phyloP scores from a whole-genome alignment of 2,888 invertebrate species.

The Meganola albula region DNA sequence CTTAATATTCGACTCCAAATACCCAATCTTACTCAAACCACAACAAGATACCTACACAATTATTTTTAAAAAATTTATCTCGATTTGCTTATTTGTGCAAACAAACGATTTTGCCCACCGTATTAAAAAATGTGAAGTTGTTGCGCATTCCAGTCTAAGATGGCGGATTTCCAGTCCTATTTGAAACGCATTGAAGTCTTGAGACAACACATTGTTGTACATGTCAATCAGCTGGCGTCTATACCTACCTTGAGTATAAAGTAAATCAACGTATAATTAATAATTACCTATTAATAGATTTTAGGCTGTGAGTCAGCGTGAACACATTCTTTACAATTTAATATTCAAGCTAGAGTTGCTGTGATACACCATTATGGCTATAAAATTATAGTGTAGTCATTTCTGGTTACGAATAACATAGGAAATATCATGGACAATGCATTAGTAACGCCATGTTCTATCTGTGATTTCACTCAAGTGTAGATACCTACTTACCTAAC shows the following conservation, averaged over 20 bases:
- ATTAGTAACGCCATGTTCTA: constrained; percentile 49
- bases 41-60: no score
- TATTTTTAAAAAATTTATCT: no score
- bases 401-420: constrained; percentile 52
- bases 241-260: constrained; percentile 47
- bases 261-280: constrained; percentile 49
- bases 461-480: constrained; percentile 63
- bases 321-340: constrained; percentile 68
- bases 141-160: no score
- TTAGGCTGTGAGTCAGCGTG: constrained; percentile 73
- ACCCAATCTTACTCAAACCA: no score
- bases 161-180: no score
- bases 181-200: no score
- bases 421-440: constrained; percentile 26
- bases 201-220: constrained; percentile 5
- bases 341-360: constrained; percentile 76
- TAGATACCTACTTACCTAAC: constrained; percentile 42
- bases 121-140: no score
- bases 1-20: no score
- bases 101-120: no score
- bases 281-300: constrained; percentile 62
- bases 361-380: constrained; percentile 74
- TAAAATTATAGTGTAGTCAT: constrained; percentile 61
- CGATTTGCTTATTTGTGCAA: no score
- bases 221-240: constrained; percentile 22